Evolutionary conservation across 2,113 vertebrate genomes (phyloP).

Genomic region (Myxocyprinus asiaticus): DNA sequence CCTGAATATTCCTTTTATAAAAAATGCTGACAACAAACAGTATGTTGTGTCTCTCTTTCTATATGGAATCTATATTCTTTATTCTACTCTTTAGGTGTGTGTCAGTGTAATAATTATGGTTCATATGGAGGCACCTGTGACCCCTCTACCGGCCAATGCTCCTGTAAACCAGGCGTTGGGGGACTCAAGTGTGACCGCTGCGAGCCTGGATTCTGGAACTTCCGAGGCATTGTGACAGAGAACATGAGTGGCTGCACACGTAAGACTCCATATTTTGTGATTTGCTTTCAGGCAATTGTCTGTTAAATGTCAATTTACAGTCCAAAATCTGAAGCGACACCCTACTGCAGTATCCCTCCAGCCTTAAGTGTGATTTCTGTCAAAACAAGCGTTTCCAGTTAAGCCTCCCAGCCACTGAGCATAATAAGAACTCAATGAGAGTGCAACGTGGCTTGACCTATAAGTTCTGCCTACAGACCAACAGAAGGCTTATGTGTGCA

Average conservation of each 20-base stretch:
- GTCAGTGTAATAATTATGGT: constrained; percentile 89
- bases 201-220: constrained; percentile 97
- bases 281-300: background rate
- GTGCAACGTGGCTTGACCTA: constrained; percentile 65
- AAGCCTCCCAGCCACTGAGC: constrained; percentile 53
- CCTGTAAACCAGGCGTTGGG: constrained; percentile 93
- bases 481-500: constrained; percentile 40
- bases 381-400: constrained; percentile 36
- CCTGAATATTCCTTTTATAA: too few relatives aligned
- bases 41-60: too few relatives aligned
- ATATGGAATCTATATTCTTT: too few relatives aligned
- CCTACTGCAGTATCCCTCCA: background rate
- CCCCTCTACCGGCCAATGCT: constrained; percentile 86
- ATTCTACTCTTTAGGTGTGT: constrained; percentile 75
- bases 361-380: constrained; percentile 25
- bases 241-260: constrained; percentile 92
- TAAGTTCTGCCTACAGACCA: constrained; percentile 64
- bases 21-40: too few relatives aligned
- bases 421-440: constrained; percentile 58
- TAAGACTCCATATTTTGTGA: constrained; percentile 68
- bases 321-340: constrained; percentile 31
- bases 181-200: constrained; percentile 95
- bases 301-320: constrained; percentile 21
- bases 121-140: constrained; percentile 87
- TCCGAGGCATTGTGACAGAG: constrained; percentile 93